Conservation (phyloP, 2,888 invertebrate species). For the Mayetiola destructor region DNA sequence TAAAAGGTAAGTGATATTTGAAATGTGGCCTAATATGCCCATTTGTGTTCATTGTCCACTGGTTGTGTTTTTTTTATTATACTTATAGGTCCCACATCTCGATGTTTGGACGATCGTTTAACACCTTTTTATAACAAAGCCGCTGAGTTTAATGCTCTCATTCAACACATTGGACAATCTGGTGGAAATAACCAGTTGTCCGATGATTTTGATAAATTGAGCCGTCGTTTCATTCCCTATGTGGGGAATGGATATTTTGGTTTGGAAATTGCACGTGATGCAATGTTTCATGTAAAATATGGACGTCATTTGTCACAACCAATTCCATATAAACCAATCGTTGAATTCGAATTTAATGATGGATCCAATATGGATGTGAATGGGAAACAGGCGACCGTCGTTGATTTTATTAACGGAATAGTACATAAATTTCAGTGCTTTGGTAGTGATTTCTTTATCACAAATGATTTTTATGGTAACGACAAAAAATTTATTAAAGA, state of each 20-base stretch:
- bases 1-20: constrained; percentile 26
- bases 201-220: background rate
- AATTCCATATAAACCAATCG: constrained; percentile 51
- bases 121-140: constrained; percentile 45
- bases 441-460: constrained; percentile 44
- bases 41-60: background rate
- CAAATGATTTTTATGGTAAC: constrained; percentile 47
- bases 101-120: constrained; percentile 52
- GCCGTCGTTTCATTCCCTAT: constrained; percentile 45
- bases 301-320: constrained; percentile 51
- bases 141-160: constrained; percentile 51
- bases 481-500: background rate
- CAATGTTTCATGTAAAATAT: constrained; percentile 50
- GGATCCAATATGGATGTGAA: constrained; percentile 31
- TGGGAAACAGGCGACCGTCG: constrained; percentile 45
- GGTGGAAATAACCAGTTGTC: constrained; percentile 41
- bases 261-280: constrained; percentile 45
- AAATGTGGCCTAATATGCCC: background rate
- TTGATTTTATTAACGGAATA: constrained; percentile 52
- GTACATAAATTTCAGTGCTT: constrained; percentile 54
- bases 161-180: constrained; percentile 42
- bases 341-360: constrained; percentile 36
- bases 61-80: background rate
- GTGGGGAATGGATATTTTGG: constrained; percentile 63
- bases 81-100: constrained; percentile 38